Evolutionary conservation across 2,797 vertebrate genomes (phyloP), one percentile per base, ranked within the genome.

Genomic region (Gymnoscopelus microlampas): DNA sequence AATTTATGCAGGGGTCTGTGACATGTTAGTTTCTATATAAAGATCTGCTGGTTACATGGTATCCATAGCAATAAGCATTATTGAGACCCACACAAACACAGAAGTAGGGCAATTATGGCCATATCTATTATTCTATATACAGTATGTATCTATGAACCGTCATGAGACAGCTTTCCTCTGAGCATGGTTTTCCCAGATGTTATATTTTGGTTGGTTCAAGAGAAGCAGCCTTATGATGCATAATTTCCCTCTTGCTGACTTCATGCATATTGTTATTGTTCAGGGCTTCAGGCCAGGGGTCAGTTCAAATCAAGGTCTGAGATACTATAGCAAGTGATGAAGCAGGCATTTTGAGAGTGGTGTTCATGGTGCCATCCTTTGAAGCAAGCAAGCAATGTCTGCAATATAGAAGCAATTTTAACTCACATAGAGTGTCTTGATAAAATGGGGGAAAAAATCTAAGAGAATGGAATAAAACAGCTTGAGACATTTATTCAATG

Each of bases 181-280:
- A 66, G 48, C 76, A 73, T 26, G 39, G 48, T 72, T 35, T 55
- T 26, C 71, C 55, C 60, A 74, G 76, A 76, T 82, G 84, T 82
- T 85, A 81, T 57, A 32, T 53, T 51, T 53, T 5, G 63, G 69
- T 72, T 81, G 62, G 76, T 76, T 81, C 74, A 74, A 75, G 78
- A 39, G 66, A 76, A 9, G 66, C 55, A 32, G 61, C 60, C 60
- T 84, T 81, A 89, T 85, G 77, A 78, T 56, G 91, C 82, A 68
- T 91, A 81, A 84, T 79, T 71, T 79, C 76, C 71, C 69, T 39
- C 54, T n/a, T 81, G 83, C 75, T 90, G 89, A 90, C 88, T 84
- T 68, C 66, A 63, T 78, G 59, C 81, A 84, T 76, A 76, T 73
- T n/a, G 26, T 74, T 76, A 77, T 88, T 61, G 56, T 60, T 80